Percentiles rank a stretch among this genome's conserved stretches.
Conservation (phyloP, 2,113 vertebrate genomes). For the Xiphophorus couchianus region DNA sequence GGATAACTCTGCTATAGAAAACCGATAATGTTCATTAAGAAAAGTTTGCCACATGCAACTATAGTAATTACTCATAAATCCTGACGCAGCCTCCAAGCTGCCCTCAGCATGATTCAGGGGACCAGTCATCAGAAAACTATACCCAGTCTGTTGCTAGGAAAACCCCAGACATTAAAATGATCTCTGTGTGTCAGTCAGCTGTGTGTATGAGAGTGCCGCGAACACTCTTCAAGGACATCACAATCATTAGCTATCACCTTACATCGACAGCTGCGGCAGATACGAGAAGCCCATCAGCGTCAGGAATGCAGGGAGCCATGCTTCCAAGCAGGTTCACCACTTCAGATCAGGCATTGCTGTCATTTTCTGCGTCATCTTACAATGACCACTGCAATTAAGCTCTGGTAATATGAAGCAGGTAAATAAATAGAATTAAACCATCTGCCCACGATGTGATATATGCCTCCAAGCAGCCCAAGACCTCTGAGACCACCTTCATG, state of each 20-base stretch:
- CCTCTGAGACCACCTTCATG: slow-evolving; percentile 48
- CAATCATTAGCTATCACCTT: slow-evolving; percentile 64
- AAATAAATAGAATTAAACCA: neutral
- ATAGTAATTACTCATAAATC: neutral
- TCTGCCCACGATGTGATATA: neutral
- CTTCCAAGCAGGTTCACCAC: slow-evolving; percentile 1
- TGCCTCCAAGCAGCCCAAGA: slow-evolving; percentile 29
- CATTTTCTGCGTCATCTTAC: slow-evolving; percentile 4
- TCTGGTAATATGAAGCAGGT: slow-evolving; percentile 2
- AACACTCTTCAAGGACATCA: slow-evolving; percentile 58
- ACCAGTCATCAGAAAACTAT: slow-evolving; percentile 20
- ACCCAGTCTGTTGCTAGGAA: slow-evolving; percentile 32
- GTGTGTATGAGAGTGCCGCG: rapidly evolving
- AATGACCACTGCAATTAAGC: slow-evolving; percentile 5
- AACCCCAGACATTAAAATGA: slow-evolving; percentile 39
- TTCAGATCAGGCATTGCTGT: slow-evolving; percentile 7
- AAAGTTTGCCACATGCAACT: neutral
- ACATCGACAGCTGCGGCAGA: slow-evolving; percentile 68
- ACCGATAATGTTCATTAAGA: neutral
- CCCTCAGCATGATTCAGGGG: neutral
- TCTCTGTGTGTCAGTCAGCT: slow-evolving; percentile 17
- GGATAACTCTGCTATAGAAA: neutral
- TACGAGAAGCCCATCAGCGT: slow-evolving; percentile 15
- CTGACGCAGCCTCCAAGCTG: neutral
- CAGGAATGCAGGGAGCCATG: slow-evolving; percentile 19